Base-by-base conservation (phyloP, 1,140 invertebrate species). In the Planococcus citri region DNA sequence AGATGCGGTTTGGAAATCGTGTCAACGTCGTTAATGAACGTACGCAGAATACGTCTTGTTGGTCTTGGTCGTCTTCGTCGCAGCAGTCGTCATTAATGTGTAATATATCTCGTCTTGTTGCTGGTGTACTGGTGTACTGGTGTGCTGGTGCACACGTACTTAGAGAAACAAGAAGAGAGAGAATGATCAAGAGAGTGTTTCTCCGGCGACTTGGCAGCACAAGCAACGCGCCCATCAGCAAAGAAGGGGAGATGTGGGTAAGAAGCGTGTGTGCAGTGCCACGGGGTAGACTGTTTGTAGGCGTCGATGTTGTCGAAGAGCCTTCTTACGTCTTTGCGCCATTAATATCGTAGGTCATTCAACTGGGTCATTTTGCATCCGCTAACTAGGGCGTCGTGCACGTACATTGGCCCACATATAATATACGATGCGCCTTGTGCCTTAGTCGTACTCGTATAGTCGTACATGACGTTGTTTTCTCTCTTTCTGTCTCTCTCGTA, bases 301-400 rank as follows among this genome's bases (percentile, higher is more conserved):
- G 41, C 41, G 41, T 51, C 41, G 41, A 9, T 51, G 33, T 37
- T 37, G 33, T 37, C 6, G 33, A 37, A 37, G 33, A 37, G 14
- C 33, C 10, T 24, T 24, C 25, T 64, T 64, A 24, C 25, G 21
- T 27, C 25, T 64, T 64, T 64, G 25, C 60, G 60, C 60, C 60
- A 64, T 64, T 64, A 64, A 64, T 64, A 64, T 64, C 60, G 60
- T 64, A 64, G 60, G 60, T 64, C 60, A 64, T 64, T 64, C 60
- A 64, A 64, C 60, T 64, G 60, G 60, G 60, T 64, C 60, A 64
- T 64, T 64, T 64, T 64, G 60, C 60, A 64, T 27, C 60, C 60
- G 60, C 25, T 64, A 64, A 64, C 60, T 64, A 64, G 60, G 60
- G 60, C 60, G 60, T 25, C 60, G 60, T 64, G 60, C 24, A 64